phyloP scores from a whole-genome alignment of 2,113 vertebrate genomes.

The Chloroceryle aenea region DNA sequence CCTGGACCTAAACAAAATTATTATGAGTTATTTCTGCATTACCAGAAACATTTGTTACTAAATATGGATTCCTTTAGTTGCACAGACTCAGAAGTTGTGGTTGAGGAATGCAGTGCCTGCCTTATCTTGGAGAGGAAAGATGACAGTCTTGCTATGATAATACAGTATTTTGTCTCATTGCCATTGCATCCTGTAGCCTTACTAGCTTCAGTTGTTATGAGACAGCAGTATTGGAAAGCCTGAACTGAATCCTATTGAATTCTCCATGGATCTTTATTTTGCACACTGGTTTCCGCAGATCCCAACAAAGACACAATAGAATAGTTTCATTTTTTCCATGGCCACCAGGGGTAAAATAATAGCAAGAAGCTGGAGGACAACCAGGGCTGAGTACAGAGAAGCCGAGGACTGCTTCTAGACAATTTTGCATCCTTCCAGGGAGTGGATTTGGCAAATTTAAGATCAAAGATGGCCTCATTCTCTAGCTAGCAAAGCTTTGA shows the following conservation, averaged over 20 bases:
- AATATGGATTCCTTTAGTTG: background rate
- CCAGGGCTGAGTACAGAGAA: background rate
- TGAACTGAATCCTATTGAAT: background rate
- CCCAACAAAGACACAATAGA: background rate
- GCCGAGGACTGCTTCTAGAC: background rate
- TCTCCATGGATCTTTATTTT: background rate
- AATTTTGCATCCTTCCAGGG: background rate
- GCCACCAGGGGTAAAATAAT: background rate
- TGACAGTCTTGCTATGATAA: background rate
- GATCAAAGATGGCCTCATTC: constrained; percentile 51
- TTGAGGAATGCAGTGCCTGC: background rate
- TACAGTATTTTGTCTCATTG: background rate
- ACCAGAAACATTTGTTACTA: background rate
- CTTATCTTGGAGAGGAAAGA: background rate
- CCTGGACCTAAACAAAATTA: background rate
- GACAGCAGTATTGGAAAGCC: background rate
- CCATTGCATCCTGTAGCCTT: background rate
- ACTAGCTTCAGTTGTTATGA: background rate
- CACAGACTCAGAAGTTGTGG: background rate
- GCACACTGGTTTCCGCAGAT: background rate
- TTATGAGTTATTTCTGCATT: background rate
- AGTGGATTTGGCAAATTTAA: constrained; percentile 30
- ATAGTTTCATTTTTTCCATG: background rate
- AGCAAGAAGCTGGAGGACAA: background rate
- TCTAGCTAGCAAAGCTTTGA: constrained; percentile 17